phyloP scores from a whole-genome alignment of 2,113 vertebrate genomes.

The Nipponia nippon region DNA sequence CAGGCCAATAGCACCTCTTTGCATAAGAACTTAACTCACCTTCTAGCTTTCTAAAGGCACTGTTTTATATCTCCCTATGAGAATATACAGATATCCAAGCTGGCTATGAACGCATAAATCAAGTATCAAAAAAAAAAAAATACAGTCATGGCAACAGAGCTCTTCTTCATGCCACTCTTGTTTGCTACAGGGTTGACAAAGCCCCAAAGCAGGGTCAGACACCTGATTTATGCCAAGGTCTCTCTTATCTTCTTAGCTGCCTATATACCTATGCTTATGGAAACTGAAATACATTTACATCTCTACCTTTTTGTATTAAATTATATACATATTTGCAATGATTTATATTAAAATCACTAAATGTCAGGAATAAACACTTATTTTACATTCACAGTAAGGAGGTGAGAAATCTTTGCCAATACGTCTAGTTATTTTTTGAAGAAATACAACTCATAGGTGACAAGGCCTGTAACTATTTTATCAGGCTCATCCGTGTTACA shows the following conservation, averaged over 20 bases:
- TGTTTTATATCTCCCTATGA: not conserved
- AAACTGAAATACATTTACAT: not conserved
- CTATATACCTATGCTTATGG: not conserved
- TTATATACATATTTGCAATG: not conserved
- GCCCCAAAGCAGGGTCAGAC: not conserved
- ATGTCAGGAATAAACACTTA: not conserved
- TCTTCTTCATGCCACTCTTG: not conserved
- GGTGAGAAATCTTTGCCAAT: not conserved
- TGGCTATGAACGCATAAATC: not conserved
- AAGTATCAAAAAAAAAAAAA: not conserved
- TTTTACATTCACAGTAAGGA: not conserved
- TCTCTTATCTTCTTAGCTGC: not conserved
- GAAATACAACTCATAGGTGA: not conserved
- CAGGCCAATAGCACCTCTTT: not conserved
- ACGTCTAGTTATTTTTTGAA: not conserved
- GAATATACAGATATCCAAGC: not conserved
- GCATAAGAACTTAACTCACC: not conserved
- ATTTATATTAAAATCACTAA: not conserved
- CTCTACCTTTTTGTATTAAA: not conserved
- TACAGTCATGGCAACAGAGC: not conserved
- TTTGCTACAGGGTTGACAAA: not conserved
- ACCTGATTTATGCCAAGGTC: not conserved
- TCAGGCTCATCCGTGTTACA: not conserved
- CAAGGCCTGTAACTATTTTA: not conserved
- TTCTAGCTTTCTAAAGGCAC: not conserved